Base-by-base conservation (phyloP, 2,797 vertebrate genomes). In the Sebastolobus altivelis region DNA sequence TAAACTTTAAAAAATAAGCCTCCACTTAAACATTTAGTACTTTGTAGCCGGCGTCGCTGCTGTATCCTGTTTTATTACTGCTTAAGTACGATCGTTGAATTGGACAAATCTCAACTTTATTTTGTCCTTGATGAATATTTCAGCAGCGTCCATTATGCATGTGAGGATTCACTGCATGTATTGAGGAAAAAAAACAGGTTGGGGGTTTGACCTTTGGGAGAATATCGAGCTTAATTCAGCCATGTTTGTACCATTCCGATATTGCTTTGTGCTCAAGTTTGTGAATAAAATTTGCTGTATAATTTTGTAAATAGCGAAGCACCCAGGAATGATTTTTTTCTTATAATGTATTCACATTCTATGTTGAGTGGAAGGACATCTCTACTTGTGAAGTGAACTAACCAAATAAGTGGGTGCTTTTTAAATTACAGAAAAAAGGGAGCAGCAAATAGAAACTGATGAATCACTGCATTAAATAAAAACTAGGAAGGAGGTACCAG, bases 111-210 rank as follows among this genome's bases (percentile, higher is more conserved):
- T 84, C 56, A 75, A 75, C 65, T 89, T 87, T 81, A 87, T 82
- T 81, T 86, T 82, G 69, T 80, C 71, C 80, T 84, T 83, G 77
- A 89, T 90, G 77, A 92, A 89, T 92, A 89, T 91, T 92, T 90
- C 10, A 89, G 65, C 55, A 55, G 79, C 67, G 60, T 93, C 63
- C 29, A 91, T 91, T 82, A 90, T 90, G 78, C 43, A 92, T 87
- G 82, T 58, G 25, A 31, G 63, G 43, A 76, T 67, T 67, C 49
- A 33, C 77, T 61, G 43, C n/a, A 79, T 68, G 25, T 59, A 49
- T 75, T 74, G 25, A 18, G 0, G 56, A 62, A 13, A 72, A 76
- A 78, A 73, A 65, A 58, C 54, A 5, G 33, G 79, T 82, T 27
- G 2, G 22, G n/a, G 72, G 67, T 84, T 81, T 80, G 81, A 88